A percentile compares a stretch with the other conserved stretches of the same genome.
phyloP scores from a whole-genome alignment of 2,113 vertebrate genomes.

The Erythrocercus mccallii region DNA sequence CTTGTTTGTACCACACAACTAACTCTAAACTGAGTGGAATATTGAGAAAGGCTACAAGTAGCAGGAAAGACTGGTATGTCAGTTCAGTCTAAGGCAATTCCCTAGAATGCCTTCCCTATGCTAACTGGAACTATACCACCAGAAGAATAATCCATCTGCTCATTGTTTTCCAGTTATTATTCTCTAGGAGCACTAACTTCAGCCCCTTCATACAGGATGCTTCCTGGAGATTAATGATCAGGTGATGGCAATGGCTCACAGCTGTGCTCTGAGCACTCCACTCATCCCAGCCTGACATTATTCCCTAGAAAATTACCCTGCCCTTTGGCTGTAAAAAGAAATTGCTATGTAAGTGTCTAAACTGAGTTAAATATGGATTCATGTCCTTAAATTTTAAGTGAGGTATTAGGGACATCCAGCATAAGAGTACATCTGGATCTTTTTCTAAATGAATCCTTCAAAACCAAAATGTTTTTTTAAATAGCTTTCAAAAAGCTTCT shows the following conservation, averaged over 20 bases:
- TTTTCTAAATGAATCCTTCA: not conserved
- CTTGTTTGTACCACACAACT: not conserved
- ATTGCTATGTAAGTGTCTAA: not conserved
- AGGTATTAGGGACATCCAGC: not conserved
- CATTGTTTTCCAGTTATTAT: not conserved
- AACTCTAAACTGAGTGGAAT: not conserved
- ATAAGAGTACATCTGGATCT: not conserved
- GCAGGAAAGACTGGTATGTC: not conserved
- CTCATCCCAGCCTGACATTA: not conserved
- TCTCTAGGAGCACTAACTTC: not conserved
- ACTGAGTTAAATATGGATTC: not conserved
- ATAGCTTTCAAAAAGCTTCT: not conserved
- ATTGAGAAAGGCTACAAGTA: not conserved
- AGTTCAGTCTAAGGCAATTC: not conserved
- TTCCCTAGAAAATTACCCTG: not conserved
- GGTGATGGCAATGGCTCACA: constrained; percentile 11
- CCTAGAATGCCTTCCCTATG: not conserved
- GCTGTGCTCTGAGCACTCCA: not conserved
- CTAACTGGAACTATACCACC: not conserved
- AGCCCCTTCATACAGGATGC: not conserved
- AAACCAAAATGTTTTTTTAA: not conserved
- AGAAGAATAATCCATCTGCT: constrained; percentile 1
- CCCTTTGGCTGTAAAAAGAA: constrained; percentile 12
- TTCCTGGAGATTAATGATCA: constrained; percentile 37
- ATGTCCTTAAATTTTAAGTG: not conserved